Evolutionary conservation across 1,140 invertebrate genomes (phyloP), one percentile per base, ranked within the genome.

Genomic region (Conus betulinus): DNA sequence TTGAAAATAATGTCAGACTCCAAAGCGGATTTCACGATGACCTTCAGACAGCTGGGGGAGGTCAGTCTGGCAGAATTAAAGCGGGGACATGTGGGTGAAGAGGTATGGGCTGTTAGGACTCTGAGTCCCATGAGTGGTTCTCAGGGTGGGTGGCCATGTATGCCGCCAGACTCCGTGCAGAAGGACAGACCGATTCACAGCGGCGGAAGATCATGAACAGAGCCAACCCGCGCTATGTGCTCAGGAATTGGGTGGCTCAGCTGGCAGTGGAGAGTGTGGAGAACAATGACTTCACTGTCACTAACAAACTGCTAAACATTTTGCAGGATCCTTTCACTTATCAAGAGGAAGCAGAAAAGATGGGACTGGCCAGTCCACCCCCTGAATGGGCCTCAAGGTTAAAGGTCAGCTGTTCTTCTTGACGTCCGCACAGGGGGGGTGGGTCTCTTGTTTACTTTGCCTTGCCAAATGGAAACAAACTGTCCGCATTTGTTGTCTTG

Each of bases 211-310:
- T 92, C 3, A 97, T 97, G 96, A 90, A 95, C 20, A 93, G 90
- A 23, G 95, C 94, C 3, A 97, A 97, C 93, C 97, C 97, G 6
- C 91, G 93, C 83, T 95, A 93, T 91, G 94, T 97, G 3, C 95
- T 97, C 3, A 94, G 97, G 55, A 97, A 97, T 91, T 97, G 97
- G 96, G 95, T 97, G 88, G 95, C 96, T 4, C 96, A 97, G 90
- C 93, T 96, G 82, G 96, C 96, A 5, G 97, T 97, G 67, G 91
- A 95, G 89, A 95, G 95, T 90, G 96, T 96, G 25, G 96, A 97
- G 89, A 95, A 95, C 57, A 95, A 96, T 88, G 96, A 97, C 90
- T 97, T 96, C 92, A 91, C 92, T 79, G 95, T 85, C 39, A 63
- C 94, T 5, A 84, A 87, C 15, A 89, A 87, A 76, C 79, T 93